Base-by-base conservation (phyloP, 2,113 vertebrate genomes). In the Ibidorhyncha struthersii region DNA sequence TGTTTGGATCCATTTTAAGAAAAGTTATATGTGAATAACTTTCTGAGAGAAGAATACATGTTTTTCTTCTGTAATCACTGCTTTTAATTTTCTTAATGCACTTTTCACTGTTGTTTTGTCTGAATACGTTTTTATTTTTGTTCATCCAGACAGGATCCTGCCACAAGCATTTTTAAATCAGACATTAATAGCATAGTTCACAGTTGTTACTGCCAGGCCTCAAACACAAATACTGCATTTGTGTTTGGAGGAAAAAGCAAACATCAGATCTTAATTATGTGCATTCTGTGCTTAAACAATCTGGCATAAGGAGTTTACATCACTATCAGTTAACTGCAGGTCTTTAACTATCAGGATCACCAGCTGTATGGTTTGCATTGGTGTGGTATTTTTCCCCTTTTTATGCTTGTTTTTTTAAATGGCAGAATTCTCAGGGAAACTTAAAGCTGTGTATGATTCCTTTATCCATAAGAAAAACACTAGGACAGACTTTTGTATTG, bases 231-330 rank as follows among this genome's bases (percentile, higher is more conserved):
- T 98, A 97, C 88, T 98, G 94, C 97, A 96, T 98, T 98, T 98
- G 94, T 97, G 91, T 97, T 97, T 30, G 38, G 85, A 95, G 94
- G 76, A 92, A 97, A 97, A 97, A 96, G 97, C 96, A 96, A 98
- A 98, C 98, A 98, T 97, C 97, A 96, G 97, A 97, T 98, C 93
- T 98, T 98, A 97, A 98, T 98, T 98, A 98, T 95, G 92, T 98
- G 94, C 93, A 59, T 98, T 92, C 87, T 82, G 82, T 92, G 91
- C 93, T 95, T 97, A 96, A 98, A 94, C 95, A 97, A 96, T 97
- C 97, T 98, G 96, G 97, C 94, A 86, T 95, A 97, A 97, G 96
- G 97, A 96, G 85, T 97, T 98, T 97, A 76, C 80, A 78, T 97
- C 96, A 92, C 76, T 97, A 92, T 97, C 88, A 80, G 96, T 96